Evolutionary conservation across 2,888 invertebrate genomes (phyloP).

Genomic region (Nasonovia ribisnigri): DNA sequence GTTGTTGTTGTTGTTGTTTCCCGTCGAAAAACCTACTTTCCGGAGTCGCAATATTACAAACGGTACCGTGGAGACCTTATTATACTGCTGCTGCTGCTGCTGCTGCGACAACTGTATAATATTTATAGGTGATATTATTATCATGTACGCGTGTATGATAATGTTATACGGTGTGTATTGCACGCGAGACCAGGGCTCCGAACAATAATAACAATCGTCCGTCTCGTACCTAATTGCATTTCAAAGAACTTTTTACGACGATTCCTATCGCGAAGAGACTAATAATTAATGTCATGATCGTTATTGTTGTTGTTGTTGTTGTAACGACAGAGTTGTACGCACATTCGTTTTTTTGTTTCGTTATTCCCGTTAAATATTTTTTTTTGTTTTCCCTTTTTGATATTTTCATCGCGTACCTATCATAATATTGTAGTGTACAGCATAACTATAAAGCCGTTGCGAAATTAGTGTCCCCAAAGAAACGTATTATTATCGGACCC

Average conservation of each 20-base stretch:
- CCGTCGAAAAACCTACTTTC: slow-evolving; percentile 1
- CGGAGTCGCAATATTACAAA: background rate
- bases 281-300: background rate
- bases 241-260: background rate
- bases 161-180: background rate
- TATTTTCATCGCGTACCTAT: background rate
- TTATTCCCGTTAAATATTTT: background rate
- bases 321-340: background rate
- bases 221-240: background rate
- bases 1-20: too few species aligned
- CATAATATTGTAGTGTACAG: background rate
- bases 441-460: background rate
- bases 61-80: background rate
- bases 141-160: background rate
- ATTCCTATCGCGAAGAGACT: background rate
- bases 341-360: background rate
- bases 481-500: background rate
- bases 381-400: background rate
- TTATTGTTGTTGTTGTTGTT: background rate
- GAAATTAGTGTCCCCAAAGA: background rate
- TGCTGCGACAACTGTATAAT: background rate
- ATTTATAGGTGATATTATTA: background rate
- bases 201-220: background rate
- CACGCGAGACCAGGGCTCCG: background rate
- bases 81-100: background rate